Conservation (phyloP, 2,113 vertebrate genomes). For the Ailuropoda melanoleuca region DNA sequence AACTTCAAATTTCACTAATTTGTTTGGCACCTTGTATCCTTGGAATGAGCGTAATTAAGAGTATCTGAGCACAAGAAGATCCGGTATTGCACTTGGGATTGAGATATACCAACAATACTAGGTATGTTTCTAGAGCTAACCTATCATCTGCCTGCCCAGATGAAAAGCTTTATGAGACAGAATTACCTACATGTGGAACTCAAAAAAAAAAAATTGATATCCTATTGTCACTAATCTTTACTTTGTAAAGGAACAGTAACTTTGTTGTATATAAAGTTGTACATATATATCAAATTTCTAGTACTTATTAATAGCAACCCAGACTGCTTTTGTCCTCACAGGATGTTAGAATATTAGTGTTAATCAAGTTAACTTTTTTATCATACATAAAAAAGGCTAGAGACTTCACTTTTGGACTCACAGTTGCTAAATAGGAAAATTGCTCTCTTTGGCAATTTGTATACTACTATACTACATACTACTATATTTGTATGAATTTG, state of each 20-base stretch:
- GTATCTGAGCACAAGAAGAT: not conserved
- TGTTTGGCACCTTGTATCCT: not conserved
- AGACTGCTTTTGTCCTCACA: not conserved
- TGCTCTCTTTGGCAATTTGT: not conserved
- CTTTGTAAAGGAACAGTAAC: not conserved
- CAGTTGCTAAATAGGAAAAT: not conserved
- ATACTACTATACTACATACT: not conserved
- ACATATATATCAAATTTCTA: not conserved
- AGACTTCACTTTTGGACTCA: not conserved
- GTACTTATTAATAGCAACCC: not conserved
- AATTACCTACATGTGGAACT: not conserved
- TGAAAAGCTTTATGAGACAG: not conserved
- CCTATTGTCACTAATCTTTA: not conserved
- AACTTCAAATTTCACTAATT: not conserved
- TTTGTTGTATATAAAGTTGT: not conserved
- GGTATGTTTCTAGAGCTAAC: not conserved
- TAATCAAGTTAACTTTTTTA: conserved; percentile 7
- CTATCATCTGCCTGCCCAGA: not conserved
- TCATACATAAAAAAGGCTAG: not conserved
- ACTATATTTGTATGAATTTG: not conserved
- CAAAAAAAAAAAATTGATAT: not conserved
- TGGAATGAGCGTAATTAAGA: not conserved
- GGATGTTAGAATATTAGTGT: not conserved
- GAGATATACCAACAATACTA: not conserved
- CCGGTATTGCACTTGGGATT: not conserved